phyloP scores from a whole-genome alignment of 2,888 invertebrate genomes.

The Hypolimnas misippus region DNA sequence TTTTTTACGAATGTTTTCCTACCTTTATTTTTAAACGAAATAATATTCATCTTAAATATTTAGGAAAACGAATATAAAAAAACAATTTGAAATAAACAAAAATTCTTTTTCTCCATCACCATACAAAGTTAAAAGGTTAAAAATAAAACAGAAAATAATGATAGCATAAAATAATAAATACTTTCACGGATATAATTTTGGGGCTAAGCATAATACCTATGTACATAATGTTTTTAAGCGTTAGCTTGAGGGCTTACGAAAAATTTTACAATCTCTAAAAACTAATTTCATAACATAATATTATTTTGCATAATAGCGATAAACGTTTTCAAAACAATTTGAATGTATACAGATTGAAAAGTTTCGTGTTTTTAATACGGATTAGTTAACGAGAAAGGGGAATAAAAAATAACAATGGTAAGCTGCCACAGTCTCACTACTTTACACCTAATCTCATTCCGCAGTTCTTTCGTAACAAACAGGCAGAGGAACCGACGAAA shows the following conservation, averaged over 20 bases:
- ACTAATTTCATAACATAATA: slow-evolving; percentile 28
- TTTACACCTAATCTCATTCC: too few relatives aligned
- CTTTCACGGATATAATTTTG: not conserved
- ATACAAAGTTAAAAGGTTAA: not conserved
- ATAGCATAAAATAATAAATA: not conserved
- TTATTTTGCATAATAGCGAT: slow-evolving; percentile 32
- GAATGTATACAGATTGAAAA: slow-evolving; percentile 30
- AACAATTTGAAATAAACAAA: too few relatives aligned
- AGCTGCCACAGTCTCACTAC: too few relatives aligned
- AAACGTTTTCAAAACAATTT: slow-evolving; percentile 34
- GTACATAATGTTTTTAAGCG: slow-evolving; percentile 3
- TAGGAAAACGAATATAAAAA: not conserved
- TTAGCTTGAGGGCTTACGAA: slow-evolving; percentile 5
- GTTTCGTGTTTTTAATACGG: slow-evolving; percentile 15
- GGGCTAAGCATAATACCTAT: slow-evolving; percentile 6
- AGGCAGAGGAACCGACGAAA: too few relatives aligned
- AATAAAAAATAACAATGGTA: not conserved
- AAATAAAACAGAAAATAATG: not conserved
- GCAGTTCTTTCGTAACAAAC: too few relatives aligned
- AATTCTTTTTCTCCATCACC: too few relatives aligned
- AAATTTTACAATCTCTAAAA: slow-evolving; percentile 15
- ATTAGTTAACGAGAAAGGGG: not conserved
- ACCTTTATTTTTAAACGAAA: not conserved
- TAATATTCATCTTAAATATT: not conserved
- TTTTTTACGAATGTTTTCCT: not conserved